phyloP scores from a whole-genome alignment of 2,888 invertebrate genomes.

The Dastarcus helophoroides region DNA sequence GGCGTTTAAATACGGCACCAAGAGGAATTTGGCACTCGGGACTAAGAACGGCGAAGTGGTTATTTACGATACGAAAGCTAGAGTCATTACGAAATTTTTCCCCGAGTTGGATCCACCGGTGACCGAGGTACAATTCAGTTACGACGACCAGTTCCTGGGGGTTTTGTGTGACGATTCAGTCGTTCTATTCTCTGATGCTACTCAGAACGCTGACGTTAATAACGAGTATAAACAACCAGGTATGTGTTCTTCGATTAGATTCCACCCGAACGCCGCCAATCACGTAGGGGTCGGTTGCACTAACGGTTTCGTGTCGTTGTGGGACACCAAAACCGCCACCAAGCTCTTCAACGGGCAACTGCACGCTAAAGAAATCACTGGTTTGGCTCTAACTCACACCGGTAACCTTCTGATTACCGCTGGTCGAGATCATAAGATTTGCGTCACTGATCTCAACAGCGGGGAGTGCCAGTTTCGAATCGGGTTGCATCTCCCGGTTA shows the following conservation, averaged over 20 bases:
- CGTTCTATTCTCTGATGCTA: conserved; percentile 13
- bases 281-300: conserved; percentile 22
- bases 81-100: conserved; percentile 21
- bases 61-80: conserved; percentile 29
- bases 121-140: conserved; percentile 23
- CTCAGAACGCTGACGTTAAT: conserved; percentile 10
- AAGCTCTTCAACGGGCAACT: conserved; percentile 17
- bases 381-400: conserved; percentile 20
- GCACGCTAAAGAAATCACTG: conserved; percentile 21
- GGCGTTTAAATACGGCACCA: conserved; percentile 27
- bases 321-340: conserved; percentile 19
- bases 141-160: conserved; percentile 22
- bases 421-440: conserved; percentile 27
- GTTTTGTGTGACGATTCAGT: conserved; percentile 16
- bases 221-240: conserved; percentile 15
- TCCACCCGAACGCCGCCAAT: conserved; percentile 21
- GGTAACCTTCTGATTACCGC: conserved; percentile 24
- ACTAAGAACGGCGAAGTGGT: conserved; percentile 24
- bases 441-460: conserved; percentile 21
- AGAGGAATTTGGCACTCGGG: conserved; percentile 26
- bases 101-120: conserved; percentile 18
- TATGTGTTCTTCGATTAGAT: conserved; percentile 16
- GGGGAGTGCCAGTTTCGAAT: conserved; percentile 24
- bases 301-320: conserved; percentile 22
- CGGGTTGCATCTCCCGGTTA: conserved; percentile 24